phyloP scores from a whole-genome alignment of 2,113 vertebrate species.

The Columba livia region DNA sequence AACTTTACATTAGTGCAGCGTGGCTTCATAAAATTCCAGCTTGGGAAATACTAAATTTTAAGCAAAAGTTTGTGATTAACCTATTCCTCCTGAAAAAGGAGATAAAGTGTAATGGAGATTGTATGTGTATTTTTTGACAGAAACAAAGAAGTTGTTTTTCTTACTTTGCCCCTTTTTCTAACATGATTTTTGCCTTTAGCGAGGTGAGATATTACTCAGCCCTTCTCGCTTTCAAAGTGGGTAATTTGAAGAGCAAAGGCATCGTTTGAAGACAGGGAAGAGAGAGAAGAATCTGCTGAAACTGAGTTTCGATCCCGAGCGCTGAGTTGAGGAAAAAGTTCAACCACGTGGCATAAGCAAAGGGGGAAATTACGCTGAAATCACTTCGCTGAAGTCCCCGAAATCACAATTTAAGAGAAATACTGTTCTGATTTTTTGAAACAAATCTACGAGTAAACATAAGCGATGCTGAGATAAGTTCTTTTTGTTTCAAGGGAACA shows the following conservation, averaged over 20 bases:
- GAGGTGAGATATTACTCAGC: not conserved
- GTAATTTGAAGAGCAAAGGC: not conserved
- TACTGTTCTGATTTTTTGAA: not conserved
- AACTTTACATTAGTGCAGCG: not conserved
- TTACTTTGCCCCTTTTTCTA: not conserved
- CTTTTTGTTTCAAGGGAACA: constrained; percentile 95
- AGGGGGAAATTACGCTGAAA: not conserved
- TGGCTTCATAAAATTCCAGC: not conserved
- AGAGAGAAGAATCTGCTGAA: not conserved
- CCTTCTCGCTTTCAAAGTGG: not conserved
- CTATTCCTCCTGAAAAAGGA: not conserved
- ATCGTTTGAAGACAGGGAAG: not conserved
- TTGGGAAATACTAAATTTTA: not conserved
- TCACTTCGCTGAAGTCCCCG: not conserved
- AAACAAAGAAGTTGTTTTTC: not conserved
- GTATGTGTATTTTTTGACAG: not conserved
- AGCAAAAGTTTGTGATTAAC: not conserved
- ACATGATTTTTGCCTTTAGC: not conserved
- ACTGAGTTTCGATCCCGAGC: not conserved
- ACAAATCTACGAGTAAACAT: not conserved
- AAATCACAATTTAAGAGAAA: not conserved
- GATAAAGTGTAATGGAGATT: not conserved
- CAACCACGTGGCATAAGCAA: not conserved
- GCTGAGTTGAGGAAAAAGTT: not conserved
- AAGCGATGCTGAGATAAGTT: constrained; percentile 65